Base-by-base conservation (phyloP, 2,113 vertebrate species). In the Saguinus midas region DNA sequence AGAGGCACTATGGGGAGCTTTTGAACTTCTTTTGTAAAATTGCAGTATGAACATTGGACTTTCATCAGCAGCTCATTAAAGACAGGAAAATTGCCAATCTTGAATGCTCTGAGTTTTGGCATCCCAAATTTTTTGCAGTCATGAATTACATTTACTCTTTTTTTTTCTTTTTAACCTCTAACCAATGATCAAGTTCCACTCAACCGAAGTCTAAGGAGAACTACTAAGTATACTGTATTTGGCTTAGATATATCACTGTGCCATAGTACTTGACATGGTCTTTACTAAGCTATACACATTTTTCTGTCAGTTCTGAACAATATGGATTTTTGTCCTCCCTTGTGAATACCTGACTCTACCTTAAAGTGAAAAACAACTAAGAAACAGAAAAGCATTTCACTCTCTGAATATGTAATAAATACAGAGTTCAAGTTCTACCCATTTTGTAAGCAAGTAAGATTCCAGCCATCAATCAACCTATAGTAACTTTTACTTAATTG, bases 361-460 rank as follows among this genome's bases (percentile, higher is more conserved):
- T 96, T 96, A 94, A 94, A 93, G 58, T 84, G 96, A 92, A 97
- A 98, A 96, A 94, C 97, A 17, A 88, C 93, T 81, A 86, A n/a
- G 83, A 97, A 97, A 58, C 8, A 95, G 50, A 52, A 95, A 96
- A 58, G 32, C 1, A 7, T 88, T 95, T 97, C 78, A 93, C 35
- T 45, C 20, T n/a, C 96, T 80, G 75, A 96, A 96, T 85, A 32
- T 48, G 37, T 84, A 90, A 64, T 95, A 94, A 95, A 76, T 94
- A 68, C 16, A 20, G 29, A 48, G 37, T 89, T 92, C 58, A 95
- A 81, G 68, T 70, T 89, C 25, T 91, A 89, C 9, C 1, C 78
- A 50, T 43, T 97, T 91, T 78, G 84, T n/a, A 96, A 90, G 40
- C 66, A 95, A 93, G 90, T 70, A 83, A 55, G 78, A 86, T 76